These are phyloP conservation scores for Nymphalis urticae DNA, from an alignment of 2,888 invertebrate genomes.

Conservation along the genomic window DNA sequence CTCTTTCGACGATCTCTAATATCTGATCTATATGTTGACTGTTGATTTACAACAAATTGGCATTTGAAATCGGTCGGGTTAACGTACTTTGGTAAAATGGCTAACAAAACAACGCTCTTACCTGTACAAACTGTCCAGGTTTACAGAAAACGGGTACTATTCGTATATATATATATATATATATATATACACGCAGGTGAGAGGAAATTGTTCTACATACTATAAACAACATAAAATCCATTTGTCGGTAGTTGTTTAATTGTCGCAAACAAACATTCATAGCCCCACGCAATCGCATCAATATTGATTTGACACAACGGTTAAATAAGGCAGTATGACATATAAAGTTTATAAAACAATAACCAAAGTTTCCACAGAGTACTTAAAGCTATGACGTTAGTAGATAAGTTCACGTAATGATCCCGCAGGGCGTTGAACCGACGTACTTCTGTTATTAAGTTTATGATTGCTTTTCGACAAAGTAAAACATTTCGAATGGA, in stretches of 20 bases:
- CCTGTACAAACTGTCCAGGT: too few species aligned
- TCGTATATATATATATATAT: too few species aligned
- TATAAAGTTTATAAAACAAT: constrained; percentile 8
- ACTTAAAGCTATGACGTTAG: constrained; percentile 17
- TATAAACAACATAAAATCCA: too few species aligned
- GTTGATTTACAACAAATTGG: too few species aligned
- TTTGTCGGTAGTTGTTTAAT: neutral
- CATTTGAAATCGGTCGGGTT: too few species aligned
- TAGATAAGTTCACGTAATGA: constrained; percentile 14
- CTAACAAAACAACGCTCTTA: too few species aligned
- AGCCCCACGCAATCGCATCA: neutral
- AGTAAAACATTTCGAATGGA: neutral
- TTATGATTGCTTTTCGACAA: constrained; percentile 11
- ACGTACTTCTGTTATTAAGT: constrained; percentile 8
- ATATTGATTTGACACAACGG: neutral
- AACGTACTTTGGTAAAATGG: too few species aligned
- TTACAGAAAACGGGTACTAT: too few species aligned
- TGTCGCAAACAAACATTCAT: neutral
- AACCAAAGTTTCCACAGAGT: constrained; percentile 14
- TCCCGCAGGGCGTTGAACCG: constrained; percentile 19
- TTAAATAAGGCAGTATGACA: neutral
- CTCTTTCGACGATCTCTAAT: too few species aligned
- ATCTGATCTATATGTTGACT: too few species aligned
- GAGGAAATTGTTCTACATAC: too few species aligned
- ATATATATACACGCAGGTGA: too few species aligned